Evolutionary conservation across 2,797 vertebrate genomes (phyloP).

Genomic region (Rhabdophis nuchalis): DNA sequence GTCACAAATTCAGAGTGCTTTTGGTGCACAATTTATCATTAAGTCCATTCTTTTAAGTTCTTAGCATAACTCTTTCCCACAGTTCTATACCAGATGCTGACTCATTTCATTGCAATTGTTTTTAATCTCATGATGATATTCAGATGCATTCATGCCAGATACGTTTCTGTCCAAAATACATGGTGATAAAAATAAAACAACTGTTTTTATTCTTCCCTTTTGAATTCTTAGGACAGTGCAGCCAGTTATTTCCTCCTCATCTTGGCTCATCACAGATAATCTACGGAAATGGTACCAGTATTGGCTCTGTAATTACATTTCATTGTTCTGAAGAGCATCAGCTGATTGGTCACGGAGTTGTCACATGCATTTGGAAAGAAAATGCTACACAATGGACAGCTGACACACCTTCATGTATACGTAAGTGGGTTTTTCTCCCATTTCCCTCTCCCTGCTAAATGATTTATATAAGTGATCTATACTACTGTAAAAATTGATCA

Average conservation of each 20-base stretch:
- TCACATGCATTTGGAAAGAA: conserved; percentile 74
- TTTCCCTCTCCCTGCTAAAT: neutral
- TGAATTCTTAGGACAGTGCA: conserved; percentile 72
- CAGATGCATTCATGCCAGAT: neutral
- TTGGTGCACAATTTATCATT: neutral
- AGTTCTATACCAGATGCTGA: neutral
- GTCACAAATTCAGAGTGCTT: neutral
- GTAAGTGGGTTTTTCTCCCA: conserved; percentile 67
- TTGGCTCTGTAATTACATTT: conserved; percentile 82
- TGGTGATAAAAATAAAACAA: neutral
- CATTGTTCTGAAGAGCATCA: conserved; percentile 79
- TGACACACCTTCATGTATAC: conserved; percentile 75
- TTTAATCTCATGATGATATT: neutral
- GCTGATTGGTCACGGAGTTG: conserved; percentile 71
- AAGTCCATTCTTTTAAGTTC: neutral
- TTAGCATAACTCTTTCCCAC: neutral
- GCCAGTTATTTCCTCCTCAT: conserved; percentile 68
- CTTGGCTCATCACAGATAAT: conserved; percentile 76
- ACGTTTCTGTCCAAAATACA: neutral
- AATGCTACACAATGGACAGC: conserved; percentile 80
- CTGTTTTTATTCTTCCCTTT: neutral
- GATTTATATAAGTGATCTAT: rapidly evolving
- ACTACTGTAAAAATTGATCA: rapidly evolving
- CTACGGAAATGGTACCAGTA: conserved; percentile 78
- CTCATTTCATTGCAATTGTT: neutral